A percentile compares a stretch with the other conserved stretches of the same genome.
Evolutionary conservation across 1,140 invertebrate species (phyloP).

Genomic region (Zaprionus kolodkinae): DNA sequence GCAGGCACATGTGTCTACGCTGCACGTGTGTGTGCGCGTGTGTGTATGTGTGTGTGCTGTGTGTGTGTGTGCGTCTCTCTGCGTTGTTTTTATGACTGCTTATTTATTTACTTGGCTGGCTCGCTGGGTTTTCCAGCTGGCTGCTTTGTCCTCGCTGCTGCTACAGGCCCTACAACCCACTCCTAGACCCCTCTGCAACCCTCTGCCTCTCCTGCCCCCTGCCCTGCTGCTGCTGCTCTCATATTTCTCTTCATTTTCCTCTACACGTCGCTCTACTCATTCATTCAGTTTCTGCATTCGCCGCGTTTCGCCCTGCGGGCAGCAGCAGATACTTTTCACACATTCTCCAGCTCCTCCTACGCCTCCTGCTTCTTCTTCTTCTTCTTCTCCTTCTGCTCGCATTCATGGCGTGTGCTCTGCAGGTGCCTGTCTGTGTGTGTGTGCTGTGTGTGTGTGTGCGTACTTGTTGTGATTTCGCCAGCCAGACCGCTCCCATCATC

Average conservation of each 20-base stretch:
- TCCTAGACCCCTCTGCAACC: neutral
- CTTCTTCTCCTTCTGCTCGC: too few relatives aligned
- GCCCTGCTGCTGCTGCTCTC: neutral
- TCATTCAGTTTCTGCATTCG: constrained; percentile 37
- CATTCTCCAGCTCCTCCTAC: constrained; percentile 44
- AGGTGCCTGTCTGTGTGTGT: constrained; percentile 24
- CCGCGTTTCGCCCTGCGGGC: constrained; percentile 58
- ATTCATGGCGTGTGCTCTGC: constrained; percentile 10
- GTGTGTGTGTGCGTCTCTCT: constrained; percentile 29
- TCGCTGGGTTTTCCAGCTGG: constrained; percentile 77
- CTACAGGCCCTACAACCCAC: neutral
- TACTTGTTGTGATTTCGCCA: constrained; percentile 66
- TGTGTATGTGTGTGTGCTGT: constrained; percentile 31
- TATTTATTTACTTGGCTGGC: constrained; percentile 76
- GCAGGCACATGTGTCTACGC: constrained; percentile 25
- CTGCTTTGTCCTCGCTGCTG: constrained; percentile 39
- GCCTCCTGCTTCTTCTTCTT: too few relatives aligned
- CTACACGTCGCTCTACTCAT: neutral
- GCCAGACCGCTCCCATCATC: constrained; percentile 31
- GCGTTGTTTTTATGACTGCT: constrained; percentile 75
- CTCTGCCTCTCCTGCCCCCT: neutral
- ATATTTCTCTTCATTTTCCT: neutral
- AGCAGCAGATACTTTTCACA: constrained; percentile 73
- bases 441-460: constrained; percentile 3
- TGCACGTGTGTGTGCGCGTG: constrained; percentile 15